Conservation (phyloP, 1,140 invertebrate species). For the Dolichoris vasculosae region DNA sequence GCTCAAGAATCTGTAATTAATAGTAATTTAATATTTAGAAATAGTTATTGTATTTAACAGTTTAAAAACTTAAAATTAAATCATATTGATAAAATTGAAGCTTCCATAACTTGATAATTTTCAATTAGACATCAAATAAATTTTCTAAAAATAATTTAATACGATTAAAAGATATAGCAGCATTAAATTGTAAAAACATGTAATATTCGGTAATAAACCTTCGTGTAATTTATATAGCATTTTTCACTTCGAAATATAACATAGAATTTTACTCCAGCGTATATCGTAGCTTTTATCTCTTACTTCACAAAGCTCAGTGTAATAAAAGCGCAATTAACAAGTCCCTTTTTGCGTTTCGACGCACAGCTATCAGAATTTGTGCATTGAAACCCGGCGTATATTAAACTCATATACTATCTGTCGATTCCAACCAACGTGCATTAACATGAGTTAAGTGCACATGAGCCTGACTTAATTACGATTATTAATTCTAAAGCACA, state of each 20-base stretch:
- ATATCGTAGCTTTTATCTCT: not conserved
- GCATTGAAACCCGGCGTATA: conserved; percentile 2
- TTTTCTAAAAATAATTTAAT: not conserved
- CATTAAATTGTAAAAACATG: not conserved
- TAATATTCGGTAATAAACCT: not conserved
- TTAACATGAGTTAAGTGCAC: conserved; percentile 25
- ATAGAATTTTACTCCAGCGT: not conserved
- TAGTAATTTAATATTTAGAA: too few species aligned
- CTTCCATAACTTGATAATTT: not conserved
- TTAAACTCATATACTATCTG: not conserved
- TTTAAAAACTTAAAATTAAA: too few species aligned
- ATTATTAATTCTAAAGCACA: conserved; percentile 24
- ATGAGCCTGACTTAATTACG: conserved; percentile 15
- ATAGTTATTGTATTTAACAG: too few species aligned
- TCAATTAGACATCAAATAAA: not conserved
- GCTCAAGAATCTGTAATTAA: too few species aligned
- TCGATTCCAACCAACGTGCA: not conserved
- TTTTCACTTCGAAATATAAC: not conserved
- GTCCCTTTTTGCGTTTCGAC: not conserved
- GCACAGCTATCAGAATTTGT: not conserved
- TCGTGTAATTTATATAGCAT: not conserved
- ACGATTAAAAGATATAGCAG: not conserved
- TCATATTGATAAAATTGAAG: not conserved
- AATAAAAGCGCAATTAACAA: conserved; percentile 13
- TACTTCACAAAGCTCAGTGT: not conserved